These are phyloP conservation scores for Tragulus kanchil DNA, from an alignment of 2,113 vertebrate species.

Conservation along the genomic window DNA sequence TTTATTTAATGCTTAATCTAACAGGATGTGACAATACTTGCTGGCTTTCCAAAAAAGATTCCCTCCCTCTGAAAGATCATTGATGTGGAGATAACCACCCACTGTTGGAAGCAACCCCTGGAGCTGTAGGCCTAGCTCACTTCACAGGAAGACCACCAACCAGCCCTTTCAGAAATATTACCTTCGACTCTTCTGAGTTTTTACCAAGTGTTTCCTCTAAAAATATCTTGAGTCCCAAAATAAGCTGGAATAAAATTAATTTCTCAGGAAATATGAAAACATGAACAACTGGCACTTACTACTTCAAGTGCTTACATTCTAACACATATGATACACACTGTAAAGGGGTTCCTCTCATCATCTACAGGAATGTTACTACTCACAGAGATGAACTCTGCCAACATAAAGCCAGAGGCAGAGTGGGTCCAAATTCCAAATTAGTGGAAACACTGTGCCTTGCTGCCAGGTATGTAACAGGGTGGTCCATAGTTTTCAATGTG, in stretches of 20 bases:
- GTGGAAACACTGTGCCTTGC: not conserved
- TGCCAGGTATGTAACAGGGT: not conserved
- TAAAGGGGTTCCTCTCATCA: not conserved
- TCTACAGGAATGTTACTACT: not conserved
- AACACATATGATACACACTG: not conserved
- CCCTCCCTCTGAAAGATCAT: not conserved
- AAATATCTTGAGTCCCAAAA: conserved; percentile 29
- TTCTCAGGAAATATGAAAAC: not conserved
- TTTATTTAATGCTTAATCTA: not conserved
- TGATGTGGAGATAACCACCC: not conserved
- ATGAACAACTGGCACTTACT: not conserved
- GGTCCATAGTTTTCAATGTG: not conserved
- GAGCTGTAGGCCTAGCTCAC: not conserved
- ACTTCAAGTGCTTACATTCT: not conserved
- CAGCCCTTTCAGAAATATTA: not conserved
- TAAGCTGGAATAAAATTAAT: conserved; percentile 40
- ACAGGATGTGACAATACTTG: not conserved
- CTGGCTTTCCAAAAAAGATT: not conserved
- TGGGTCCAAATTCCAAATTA: not conserved
- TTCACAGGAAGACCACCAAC: not conserved
- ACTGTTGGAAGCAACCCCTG: not conserved
- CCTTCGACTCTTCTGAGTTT: conserved; percentile 8
- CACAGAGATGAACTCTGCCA: conserved; percentile 13
- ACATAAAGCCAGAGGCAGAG: not conserved
- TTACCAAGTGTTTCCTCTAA: not conserved